phyloP scores from a whole-genome alignment of 2,113 vertebrate species.

The Charadrius vociferus region DNA sequence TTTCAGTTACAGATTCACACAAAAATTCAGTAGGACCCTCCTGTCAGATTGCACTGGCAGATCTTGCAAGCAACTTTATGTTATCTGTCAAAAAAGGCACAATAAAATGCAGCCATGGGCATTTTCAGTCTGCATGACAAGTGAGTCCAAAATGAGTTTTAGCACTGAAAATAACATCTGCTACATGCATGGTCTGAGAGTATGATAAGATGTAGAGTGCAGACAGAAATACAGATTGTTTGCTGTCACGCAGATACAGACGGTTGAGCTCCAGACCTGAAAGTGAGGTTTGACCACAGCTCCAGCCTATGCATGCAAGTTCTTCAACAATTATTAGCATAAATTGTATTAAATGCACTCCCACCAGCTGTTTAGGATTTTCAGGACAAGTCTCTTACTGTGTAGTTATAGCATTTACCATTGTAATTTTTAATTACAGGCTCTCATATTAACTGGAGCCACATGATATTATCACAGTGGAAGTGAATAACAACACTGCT shows the following conservation, averaged over 20 bases:
- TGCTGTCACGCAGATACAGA: constrained; percentile 12
- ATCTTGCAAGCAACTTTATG: neutral
- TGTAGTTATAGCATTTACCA: constrained; percentile 45
- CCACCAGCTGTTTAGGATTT: constrained; percentile 43
- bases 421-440: constrained; percentile 56
- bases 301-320: constrained; percentile 8
- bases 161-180: constrained; percentile 32
- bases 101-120: neutral
- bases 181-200: neutral
- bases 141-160: neutral
- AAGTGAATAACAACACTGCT: neutral
- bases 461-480: constrained; percentile 22
- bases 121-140: neutral
- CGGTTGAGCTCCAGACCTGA: neutral
- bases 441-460: constrained; percentile 43
- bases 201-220: neutral
- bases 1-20: neutral
- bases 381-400: constrained; percentile 47
- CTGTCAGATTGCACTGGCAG: neutral
- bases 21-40: neutral
- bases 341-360: constrained; percentile 45
- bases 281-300: constrained; percentile 47
- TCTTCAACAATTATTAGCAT: constrained; percentile 28
- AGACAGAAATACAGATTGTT: constrained; percentile 9
- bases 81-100: neutral